Base-by-base conservation (phyloP, 1,140 invertebrate genomes). In the Linepithema humile region DNA sequence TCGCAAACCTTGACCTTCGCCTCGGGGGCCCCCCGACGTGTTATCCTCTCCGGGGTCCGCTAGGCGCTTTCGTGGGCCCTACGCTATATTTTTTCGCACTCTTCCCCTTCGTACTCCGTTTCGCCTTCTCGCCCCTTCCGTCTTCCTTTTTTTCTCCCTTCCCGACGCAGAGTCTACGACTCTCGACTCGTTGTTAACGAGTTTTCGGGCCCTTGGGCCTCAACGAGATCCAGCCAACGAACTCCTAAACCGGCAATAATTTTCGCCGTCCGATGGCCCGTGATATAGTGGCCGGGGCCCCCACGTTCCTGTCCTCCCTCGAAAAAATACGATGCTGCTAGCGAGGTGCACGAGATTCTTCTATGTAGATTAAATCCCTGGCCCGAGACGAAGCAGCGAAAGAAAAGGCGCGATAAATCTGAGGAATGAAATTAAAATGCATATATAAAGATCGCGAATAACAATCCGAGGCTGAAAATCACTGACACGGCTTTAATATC, bases 241-340 rank as follows among this genome's bases (percentile, higher is more conserved):
- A 88, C 85, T 88, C 75, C 87, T 91, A 92, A 91, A 82, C 82
- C 85, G 45, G 83, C 82, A 84, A 92, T 92, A 91, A 91, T 75
- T 92, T 89, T 73, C 85, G 84, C 87, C 86, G 88, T 84, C 87
- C 83, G 88, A 89, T 88, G 86, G 90, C 20, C 53, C 83, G 38
- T 88, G 87, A 88, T 88, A 82, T 77, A 67, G 57, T 55, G 82
- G n/a, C 70, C 43, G 35, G 75, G 17, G 29, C 17, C 64, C 20
- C 50, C 23, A 26, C 45, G 62, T 88, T 55, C 64, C 32, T 85
- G 86, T 77, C 75, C n/a, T 53, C 43, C 29, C 64, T 53, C 40
- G 43, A 45, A 88, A 88, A 88, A 88, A 88, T 88, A 88, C 83
- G 83, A 88, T 3, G 48, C 3, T 77, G 45, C 48, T 59, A 45